Conservation (phyloP, 2,113 vertebrate species). For the Daboia siamensis region DNA sequence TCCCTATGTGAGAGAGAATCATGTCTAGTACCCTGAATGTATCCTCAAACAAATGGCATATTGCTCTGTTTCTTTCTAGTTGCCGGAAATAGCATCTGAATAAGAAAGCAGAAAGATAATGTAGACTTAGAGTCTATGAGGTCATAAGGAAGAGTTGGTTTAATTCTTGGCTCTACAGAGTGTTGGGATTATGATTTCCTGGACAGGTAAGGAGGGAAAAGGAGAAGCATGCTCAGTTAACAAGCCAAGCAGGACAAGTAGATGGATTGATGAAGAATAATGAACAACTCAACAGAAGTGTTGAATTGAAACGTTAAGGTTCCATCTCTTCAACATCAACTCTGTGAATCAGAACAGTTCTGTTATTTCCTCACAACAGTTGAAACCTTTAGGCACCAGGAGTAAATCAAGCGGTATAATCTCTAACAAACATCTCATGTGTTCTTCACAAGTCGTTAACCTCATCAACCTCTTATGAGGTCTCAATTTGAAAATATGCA, state of each 20-base stretch:
- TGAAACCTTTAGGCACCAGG: neutral
- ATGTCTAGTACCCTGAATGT: constrained; percentile 25
- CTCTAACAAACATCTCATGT: neutral
- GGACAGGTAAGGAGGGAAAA: neutral
- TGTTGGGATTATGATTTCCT: neutral
- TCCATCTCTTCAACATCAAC: neutral
- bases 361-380: neutral
- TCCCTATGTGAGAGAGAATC: constrained; percentile 9
- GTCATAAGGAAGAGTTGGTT: neutral
- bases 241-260: neutral
- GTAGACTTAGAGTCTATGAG: neutral
- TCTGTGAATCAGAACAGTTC: neutral
- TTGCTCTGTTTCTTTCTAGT: constrained; percentile 8
- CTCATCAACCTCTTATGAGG: neutral
- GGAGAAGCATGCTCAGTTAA: neutral
- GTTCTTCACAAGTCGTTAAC: neutral
- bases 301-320: neutral
- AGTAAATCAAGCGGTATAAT: neutral
- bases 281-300: neutral
- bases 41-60: constrained; percentile 20
- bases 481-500: neutral
- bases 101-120: constrained; percentile 12
- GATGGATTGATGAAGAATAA: neutral
- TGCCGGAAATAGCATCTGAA: constrained; percentile 26
- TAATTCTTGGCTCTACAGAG: neutral